Percentiles rank a stretch among this genome's conserved stretches.
Evolutionary conservation across 2,888 invertebrate genomes (phyloP).

Genomic region (Polydesmus complanatus): DNA sequence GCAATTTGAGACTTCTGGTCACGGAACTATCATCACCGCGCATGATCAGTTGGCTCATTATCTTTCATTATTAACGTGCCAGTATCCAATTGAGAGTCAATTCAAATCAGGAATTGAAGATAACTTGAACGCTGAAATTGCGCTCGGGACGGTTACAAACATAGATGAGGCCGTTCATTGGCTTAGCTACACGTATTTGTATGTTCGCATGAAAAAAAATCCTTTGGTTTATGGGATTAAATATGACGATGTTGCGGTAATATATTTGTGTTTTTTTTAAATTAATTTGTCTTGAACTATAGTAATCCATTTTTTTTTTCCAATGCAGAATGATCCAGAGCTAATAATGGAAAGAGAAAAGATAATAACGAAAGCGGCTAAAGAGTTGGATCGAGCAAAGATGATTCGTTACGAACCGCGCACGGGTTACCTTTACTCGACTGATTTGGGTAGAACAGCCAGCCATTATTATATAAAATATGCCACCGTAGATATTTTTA

Average conservation of each 20-base stretch:
- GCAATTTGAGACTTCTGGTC: conserved; percentile 87
- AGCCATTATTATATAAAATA: conserved; percentile 96
- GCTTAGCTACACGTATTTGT: conserved; percentile 94
- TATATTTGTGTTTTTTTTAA: conserved; percentile 15
- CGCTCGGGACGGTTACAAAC: conserved; percentile 89
- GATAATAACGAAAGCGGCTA: conserved; percentile 64
- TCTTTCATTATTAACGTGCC: conserved; percentile 81
- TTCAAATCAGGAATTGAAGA: conserved; percentile 83
- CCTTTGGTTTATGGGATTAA: conserved; percentile 60
- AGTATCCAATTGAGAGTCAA: conserved; percentile 96
- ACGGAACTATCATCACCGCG: conserved; percentile 87
- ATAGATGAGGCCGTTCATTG: conserved; percentile 93
- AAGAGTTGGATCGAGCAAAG: conserved; percentile 71
- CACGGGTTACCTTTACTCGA: conserved; percentile 55
- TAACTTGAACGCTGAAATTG: conserved; percentile 94
- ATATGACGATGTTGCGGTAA: conserved; percentile 39
- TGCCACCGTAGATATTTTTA: conserved; percentile 80
- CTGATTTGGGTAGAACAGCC: conserved; percentile 85
- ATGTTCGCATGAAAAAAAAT: conserved; percentile 84
- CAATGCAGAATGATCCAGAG: conserved; percentile 56
- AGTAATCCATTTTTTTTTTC: neutral
- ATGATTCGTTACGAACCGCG: conserved; percentile 85
- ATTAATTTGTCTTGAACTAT: neutral
- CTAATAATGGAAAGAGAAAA: conserved; percentile 62
- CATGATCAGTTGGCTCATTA: conserved; percentile 88